Evolutionary conservation across 2,113 vertebrate genomes (phyloP).

Genomic region (Lepus americanus): DNA sequence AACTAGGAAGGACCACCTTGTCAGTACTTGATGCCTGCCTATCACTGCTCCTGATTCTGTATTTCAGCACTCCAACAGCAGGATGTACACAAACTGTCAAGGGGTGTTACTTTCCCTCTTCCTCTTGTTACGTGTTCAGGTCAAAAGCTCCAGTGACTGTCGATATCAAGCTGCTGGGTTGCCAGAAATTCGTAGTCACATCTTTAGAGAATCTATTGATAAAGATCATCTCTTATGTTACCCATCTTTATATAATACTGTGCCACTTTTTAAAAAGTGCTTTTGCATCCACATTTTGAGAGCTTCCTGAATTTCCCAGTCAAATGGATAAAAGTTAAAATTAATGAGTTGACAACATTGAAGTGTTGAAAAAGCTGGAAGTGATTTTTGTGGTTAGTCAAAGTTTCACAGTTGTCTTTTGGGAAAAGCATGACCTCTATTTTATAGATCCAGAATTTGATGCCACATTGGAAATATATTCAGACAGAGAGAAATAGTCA

Average conservation of each 20-base stretch:
- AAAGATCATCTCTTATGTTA: background rate
- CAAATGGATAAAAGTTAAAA: constrained; percentile 35
- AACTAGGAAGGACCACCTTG: background rate
- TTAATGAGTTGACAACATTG: constrained; percentile 1
- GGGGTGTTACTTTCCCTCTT: background rate
- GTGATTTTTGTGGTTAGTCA: constrained; percentile 60
- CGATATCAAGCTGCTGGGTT: background rate
- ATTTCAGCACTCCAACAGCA: background rate
- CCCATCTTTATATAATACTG: background rate
- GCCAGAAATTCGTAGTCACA: background rate
- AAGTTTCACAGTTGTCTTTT: constrained; percentile 54
- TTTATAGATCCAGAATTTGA: constrained; percentile 75
- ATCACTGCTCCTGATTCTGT: background rate
- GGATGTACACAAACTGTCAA: too few species aligned
- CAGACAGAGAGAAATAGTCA: constrained; percentile 35
- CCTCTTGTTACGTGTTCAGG: background rate
- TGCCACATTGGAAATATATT: background rate
- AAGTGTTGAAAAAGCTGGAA: constrained; percentile 20
- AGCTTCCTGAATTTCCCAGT: constrained; percentile 15
- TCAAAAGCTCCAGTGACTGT: background rate
- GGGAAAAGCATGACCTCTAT: constrained; percentile 65
- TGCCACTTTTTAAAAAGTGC: background rate
- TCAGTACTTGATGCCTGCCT: background rate
- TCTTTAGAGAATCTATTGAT: background rate
- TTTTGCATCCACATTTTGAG: background rate